phyloP scores from a whole-genome alignment of 1,140 invertebrate species.

The Mercenaria mercenaria region DNA sequence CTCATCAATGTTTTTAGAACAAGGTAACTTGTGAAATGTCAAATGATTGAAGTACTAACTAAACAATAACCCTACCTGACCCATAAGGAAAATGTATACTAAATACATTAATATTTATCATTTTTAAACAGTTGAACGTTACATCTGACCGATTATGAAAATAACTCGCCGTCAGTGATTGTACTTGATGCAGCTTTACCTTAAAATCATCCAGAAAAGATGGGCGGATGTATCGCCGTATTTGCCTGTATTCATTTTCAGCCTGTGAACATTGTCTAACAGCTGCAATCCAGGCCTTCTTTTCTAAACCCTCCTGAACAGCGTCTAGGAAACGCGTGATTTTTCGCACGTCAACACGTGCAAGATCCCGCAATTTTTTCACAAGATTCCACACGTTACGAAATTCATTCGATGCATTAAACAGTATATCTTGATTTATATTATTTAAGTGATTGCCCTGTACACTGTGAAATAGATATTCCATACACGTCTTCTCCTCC shows the following conservation, averaged over 20 bases:
- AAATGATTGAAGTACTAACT: too few species aligned
- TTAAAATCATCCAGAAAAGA: constrained; percentile 19
- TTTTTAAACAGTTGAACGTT: too few species aligned
- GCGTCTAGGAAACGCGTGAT: constrained; percentile 20
- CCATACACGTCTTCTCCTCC: constrained; percentile 24
- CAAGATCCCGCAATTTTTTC: constrained; percentile 6
- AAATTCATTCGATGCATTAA: constrained; percentile 34
- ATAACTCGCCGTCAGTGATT: too few species aligned
- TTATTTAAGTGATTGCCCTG: not conserved
- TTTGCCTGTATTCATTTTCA: constrained; percentile 24
- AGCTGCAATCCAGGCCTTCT: not conserved
- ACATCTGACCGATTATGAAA: too few species aligned
- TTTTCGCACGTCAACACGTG: constrained; percentile 15
- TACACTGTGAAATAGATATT: constrained; percentile 11
- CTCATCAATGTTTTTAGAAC: too few species aligned
- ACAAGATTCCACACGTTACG: constrained; percentile 31
- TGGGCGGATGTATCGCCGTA: constrained; percentile 1
- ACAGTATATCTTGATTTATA: constrained; percentile 9
- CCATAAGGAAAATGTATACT: too few species aligned
- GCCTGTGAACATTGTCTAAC: not conserved
- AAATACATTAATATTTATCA: too few species aligned
- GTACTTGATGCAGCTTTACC: too few species aligned
- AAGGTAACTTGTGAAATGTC: too few species aligned
- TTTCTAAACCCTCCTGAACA: constrained; percentile 21
- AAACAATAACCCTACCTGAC: too few species aligned